Percentiles rank a stretch among this genome's conserved stretches.
Conservation (phyloP, 1,140 invertebrate genomes). For the Drosophila guanche region DNA sequence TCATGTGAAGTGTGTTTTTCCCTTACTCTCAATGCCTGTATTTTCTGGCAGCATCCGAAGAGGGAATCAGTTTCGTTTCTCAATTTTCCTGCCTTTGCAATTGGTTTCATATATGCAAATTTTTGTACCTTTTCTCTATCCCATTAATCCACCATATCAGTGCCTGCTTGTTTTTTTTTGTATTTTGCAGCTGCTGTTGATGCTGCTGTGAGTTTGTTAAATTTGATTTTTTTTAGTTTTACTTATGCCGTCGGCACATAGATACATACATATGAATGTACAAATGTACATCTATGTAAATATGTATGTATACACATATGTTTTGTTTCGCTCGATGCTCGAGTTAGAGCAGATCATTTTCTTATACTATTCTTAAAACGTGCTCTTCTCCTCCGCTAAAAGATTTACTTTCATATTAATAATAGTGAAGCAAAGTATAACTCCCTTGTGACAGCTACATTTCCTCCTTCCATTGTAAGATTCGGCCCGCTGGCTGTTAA, state of each 20-base stretch:
- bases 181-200: conserved; percentile 57
- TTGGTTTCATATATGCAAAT: conserved; percentile 77
- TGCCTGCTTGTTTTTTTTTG: conserved; percentile 30
- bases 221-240: conserved; percentile 27
- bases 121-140: conserved; percentile 29
- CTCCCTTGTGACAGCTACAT: conserved; percentile 16
- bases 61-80: conserved; percentile 6
- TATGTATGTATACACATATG: too few species aligned
- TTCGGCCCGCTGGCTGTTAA: conserved; percentile 51
- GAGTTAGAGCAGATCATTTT: too few species aligned
- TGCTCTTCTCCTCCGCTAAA: background rate
- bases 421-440: conserved; percentile 9
- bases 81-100: conserved; percentile 28
- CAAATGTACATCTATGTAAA: too few species aligned
- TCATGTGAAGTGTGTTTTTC: conserved; percentile 44
- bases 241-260: conserved; percentile 8
- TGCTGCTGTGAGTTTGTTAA: conserved; percentile 5
- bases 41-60: conserved; percentile 44
- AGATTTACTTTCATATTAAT: conserved; percentile 19
- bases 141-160: conserved; percentile 15
- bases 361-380: too few species aligned
- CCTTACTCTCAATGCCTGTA: background rate
- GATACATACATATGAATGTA: too few species aligned
- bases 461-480: background rate
- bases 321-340: too few species aligned